A percentile compares a stretch with the other conserved stretches of the same genome.
phyloP scores from a whole-genome alignment of 2,113 vertebrate species.

The Plotosus lineatus region DNA sequence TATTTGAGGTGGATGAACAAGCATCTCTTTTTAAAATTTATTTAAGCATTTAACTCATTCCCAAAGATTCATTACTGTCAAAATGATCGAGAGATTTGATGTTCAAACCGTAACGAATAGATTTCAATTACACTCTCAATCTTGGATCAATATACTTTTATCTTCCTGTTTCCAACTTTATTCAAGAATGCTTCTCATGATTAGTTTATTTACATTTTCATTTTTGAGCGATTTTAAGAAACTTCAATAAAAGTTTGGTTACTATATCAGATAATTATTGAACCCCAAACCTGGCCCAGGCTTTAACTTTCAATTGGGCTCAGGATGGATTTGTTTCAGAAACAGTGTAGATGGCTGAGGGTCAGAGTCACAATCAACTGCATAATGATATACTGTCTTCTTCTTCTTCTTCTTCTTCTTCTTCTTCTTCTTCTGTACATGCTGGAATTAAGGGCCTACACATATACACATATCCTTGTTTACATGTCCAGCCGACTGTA shows the following conservation, averaged over 20 bases:
- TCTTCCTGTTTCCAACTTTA: background rate
- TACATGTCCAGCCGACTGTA: background rate
- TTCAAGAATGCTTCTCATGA: background rate
- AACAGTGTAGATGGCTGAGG: background rate
- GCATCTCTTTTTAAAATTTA: background rate
- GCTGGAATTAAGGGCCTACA: background rate
- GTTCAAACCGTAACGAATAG: conserved; percentile 4
- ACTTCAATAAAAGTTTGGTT: background rate
- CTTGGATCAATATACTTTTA: conserved; percentile 5
- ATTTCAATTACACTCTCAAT: background rate
- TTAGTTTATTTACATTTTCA: background rate
- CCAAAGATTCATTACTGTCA: background rate
- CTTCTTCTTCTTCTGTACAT: too few relatives aligned
- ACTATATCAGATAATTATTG: background rate
- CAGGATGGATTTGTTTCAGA: background rate
- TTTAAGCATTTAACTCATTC: background rate
- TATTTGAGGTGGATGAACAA: background rate
- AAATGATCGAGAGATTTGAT: background rate
- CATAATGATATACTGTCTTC: background rate
- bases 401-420: too few relatives aligned
- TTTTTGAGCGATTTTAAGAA: background rate
- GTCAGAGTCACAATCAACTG: background rate
- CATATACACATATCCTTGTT: background rate
- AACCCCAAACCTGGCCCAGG: background rate
- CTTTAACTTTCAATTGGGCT: background rate